Evolutionary conservation across 2,888 invertebrate species (phyloP).

Genomic region (Anthophora plumipes): DNA sequence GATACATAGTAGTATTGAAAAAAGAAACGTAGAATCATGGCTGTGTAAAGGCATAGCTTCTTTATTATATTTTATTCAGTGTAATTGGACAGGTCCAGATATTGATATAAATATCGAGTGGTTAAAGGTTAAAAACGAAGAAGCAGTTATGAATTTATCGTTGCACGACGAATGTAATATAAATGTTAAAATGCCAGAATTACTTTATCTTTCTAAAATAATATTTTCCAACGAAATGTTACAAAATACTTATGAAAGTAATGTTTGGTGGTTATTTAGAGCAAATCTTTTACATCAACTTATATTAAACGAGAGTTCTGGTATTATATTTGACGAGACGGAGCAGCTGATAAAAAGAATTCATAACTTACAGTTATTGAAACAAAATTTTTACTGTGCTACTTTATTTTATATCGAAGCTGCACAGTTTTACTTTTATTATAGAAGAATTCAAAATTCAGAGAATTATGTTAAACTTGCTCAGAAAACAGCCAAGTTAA

Average conservation of each 20-base stretch:
- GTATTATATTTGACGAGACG: slow-evolving; percentile 87
- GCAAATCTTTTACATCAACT: slow-evolving; percentile 91
- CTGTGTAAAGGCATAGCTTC: slow-evolving; percentile 88
- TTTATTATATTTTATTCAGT: slow-evolving; percentile 90
- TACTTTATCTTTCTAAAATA: slow-evolving; percentile 83
- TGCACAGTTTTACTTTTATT: slow-evolving; percentile 89
- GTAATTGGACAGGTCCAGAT: slow-evolving; percentile 93
- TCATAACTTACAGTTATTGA: slow-evolving; percentile 51
- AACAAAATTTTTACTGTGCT: slow-evolving; percentile 69
- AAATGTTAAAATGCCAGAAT: slow-evolving; percentile 77
- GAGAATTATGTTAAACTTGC: slow-evolving; percentile 89
- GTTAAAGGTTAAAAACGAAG: slow-evolving; percentile 68
- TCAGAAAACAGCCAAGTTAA: slow-evolving; percentile 88
- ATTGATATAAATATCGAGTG: slow-evolving; percentile 79
- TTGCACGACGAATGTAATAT: slow-evolving; percentile 82
- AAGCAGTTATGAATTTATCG: slow-evolving; percentile 79
- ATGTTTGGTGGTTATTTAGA: slow-evolving; percentile 89
- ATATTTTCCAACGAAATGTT: slow-evolving; percentile 79
- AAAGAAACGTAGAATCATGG: slow-evolving; percentile 80
- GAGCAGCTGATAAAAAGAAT: slow-evolving; percentile 85
- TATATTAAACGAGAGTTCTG: slow-evolving; percentile 91
- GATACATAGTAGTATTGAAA: slow-evolving; percentile 60
- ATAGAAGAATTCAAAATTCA: slow-evolving; percentile 90
- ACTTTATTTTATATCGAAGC: slow-evolving; percentile 86
- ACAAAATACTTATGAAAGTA: slow-evolving; percentile 85